phyloP scores from a whole-genome alignment of 2,888 invertebrate species.

The Fragum sueziense region DNA sequence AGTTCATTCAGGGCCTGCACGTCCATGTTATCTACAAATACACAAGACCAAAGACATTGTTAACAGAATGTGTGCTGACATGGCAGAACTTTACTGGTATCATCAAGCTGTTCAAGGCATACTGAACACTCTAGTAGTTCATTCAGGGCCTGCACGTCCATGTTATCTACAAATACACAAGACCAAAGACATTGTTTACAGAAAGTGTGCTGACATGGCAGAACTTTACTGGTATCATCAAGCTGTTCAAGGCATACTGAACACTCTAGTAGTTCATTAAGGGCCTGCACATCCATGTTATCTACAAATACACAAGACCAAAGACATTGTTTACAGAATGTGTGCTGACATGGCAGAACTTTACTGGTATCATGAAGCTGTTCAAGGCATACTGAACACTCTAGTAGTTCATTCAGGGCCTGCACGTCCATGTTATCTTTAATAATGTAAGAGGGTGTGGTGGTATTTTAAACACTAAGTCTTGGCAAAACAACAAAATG shows the following conservation, averaged over 20 bases:
- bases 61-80: conserved; percentile 98
- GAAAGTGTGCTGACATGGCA: conserved; percentile 98
- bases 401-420: too few relatives aligned
- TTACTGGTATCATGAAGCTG: too few relatives aligned
- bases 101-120: conserved; percentile 95
- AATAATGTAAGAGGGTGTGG: too few relatives aligned
- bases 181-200: conserved; percentile 95
- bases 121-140: conserved; percentile 94
- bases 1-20: conserved; percentile 88
- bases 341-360: too few relatives aligned
- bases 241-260: conserved; percentile 96
- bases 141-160: conserved; percentile 90
- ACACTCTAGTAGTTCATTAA: conserved; percentile 89
- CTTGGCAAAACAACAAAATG: too few relatives aligned
- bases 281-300: conserved; percentile 91
- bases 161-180: conserved; percentile 74
- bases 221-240: conserved; percentile 94
- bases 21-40: conserved; percentile 84
- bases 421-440: too few relatives aligned
- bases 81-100: conserved; percentile 95
- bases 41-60: conserved; percentile 92
- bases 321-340: too few relatives aligned
- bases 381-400: too few relatives aligned
- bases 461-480: too few relatives aligned
- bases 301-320: not conserved